Conservation (phyloP, 2,888 invertebrate species). For the Griposia aprilina region DNA sequence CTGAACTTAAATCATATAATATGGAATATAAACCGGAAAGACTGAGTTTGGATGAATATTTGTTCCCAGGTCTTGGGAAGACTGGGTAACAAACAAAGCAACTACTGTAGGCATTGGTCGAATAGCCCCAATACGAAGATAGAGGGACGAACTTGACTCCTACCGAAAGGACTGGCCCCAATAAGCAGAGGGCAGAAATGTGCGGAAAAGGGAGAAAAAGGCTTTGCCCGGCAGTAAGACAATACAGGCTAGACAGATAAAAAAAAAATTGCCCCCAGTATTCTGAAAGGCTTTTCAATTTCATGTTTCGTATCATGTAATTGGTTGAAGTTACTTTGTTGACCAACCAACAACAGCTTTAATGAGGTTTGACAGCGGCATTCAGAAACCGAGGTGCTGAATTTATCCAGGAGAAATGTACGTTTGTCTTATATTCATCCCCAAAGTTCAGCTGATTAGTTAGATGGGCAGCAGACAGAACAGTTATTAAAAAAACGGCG, state of each 20-base stretch:
- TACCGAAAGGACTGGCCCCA: background rate
- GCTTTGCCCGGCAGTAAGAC: background rate
- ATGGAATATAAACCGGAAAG: background rate
- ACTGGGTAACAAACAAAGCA: background rate
- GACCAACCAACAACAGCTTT: background rate
- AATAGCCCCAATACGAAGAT: background rate
- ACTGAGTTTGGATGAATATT: background rate
- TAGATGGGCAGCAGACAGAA: constrained; percentile 5
- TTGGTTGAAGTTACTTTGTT: background rate
- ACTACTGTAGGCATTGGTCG: background rate
- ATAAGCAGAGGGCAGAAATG: background rate
- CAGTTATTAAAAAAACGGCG: constrained; percentile 6
- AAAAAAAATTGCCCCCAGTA: background rate
- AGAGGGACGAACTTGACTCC: background rate
- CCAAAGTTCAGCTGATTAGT: background rate
- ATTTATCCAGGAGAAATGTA: background rate
- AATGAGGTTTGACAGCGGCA: background rate
- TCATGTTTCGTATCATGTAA: background rate
- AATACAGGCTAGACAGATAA: background rate
- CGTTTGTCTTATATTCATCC: background rate
- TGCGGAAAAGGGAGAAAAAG: background rate
- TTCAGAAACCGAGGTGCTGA: background rate
- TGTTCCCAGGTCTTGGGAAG: background rate
- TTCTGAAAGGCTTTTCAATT: background rate
- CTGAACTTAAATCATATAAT: background rate